Percentiles rank a stretch among this genome's conserved stretches.
Conservation (phyloP, 2,113 vertebrate genomes). For the Bujurquina vittata region DNA sequence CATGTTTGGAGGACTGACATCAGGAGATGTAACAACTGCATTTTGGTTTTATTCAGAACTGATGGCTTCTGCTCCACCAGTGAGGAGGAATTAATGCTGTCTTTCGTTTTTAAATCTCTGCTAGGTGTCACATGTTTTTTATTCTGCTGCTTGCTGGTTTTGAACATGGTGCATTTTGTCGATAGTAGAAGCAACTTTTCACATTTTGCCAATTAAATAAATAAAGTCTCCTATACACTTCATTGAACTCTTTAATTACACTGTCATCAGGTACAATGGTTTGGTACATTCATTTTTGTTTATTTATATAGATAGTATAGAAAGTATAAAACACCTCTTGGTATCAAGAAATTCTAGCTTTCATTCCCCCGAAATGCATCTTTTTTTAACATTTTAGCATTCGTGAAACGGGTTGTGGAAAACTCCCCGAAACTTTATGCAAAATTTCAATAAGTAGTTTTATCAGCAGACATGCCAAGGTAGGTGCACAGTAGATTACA, state of each 20-base stretch:
- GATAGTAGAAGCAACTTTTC: fast-evolving
- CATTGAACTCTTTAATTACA: too few relatives aligned
- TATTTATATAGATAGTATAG: too few relatives aligned
- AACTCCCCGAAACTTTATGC: too few relatives aligned
- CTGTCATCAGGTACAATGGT: too few relatives aligned
- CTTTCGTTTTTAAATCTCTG: background rate
- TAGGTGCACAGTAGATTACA: background rate
- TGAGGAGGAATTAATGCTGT: background rate
- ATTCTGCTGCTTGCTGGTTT: background rate
- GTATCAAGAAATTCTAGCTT: too few relatives aligned
- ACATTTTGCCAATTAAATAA: background rate
- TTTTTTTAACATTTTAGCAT: background rate
- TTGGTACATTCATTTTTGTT: too few relatives aligned
- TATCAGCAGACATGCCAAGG: background rate
- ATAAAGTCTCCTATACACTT: background rate
- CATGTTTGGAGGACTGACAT: background rate
- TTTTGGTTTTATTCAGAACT: background rate
- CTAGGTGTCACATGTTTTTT: background rate
- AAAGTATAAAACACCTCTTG: too few relatives aligned
- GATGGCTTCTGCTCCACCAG: background rate
- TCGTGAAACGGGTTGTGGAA: background rate
- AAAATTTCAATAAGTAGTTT: too few relatives aligned
- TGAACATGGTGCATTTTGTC: background rate
- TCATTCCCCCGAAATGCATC: too few relatives aligned
- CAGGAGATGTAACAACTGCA: background rate